Evolutionary conservation across 2,797 vertebrate species (phyloP), one percentile per base, ranked within the genome.

Genomic region (Lophius americanus): DNA sequence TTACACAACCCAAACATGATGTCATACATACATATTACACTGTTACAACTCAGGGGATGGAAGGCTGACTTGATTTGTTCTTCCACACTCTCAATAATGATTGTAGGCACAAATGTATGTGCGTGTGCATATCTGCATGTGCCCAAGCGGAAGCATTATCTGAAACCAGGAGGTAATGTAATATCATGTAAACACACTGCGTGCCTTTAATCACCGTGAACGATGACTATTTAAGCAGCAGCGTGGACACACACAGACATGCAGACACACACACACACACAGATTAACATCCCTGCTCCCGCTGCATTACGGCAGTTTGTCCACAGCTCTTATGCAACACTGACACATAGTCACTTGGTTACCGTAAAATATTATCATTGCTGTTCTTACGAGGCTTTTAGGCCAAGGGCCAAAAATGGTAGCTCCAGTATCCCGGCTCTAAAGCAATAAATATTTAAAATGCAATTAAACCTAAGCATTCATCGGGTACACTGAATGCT

Each of bases 121-220:
- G 42, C 53, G 46, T 12, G 53, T 39, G 9, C 36, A 36, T 57
- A 48, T 32, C 39, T 14, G 38, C 35, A 4, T 5, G 32, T 2
- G 6, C 64, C 7, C 64, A 11, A 9, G 41, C 65, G 78, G 66
- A 72, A 64, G 60, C 60, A 32, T 60, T 65, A 69, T 56, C 64
- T 75, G 68, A 78, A 78, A 80, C 62, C 42, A 5, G 64, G 64
- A 82, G 68, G 64, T 81, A 76, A 84, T 78, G 78, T 61, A 78
- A 74, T 51, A 13, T 73, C 79, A 86, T 78, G 81, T 88, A 81
- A 90, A 85, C 85, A 78, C 46, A 10, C 4, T 51, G 63, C 55
- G 63, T 83, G 81, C 68, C 66, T 70, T 73, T 78, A 77, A 83
- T 86, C 86, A 75, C 67, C 33, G 3, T 9, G 63, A 73, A 76